Base-by-base conservation (phyloP, 1,140 invertebrate species). In the Trachymyrmex septentrionalis region DNA sequence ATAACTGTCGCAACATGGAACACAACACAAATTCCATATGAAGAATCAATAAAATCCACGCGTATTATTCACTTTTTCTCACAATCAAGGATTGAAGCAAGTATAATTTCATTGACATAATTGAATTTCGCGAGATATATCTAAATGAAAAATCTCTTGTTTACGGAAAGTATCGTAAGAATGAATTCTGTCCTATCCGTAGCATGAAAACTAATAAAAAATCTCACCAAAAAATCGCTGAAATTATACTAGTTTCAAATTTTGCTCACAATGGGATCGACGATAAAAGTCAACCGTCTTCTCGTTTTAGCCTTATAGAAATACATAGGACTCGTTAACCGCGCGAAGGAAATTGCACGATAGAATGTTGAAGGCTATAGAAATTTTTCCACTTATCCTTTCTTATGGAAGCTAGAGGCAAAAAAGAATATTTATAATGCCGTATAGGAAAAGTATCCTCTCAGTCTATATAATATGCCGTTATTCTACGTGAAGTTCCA, bases 1-100 rank as follows among this genome's bases (percentile, higher is more conserved):
- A 94, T 71, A 94, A 95, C 44, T 95, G 95, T 66, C 91, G 44
- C 67, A 85, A 88, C 27, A 84, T 84, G 14, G 88, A 92, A 19
- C 50, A 84, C 19, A 95, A 94, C 77, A 53, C 91, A 44, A 80
- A 94, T 1, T 90, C 91, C n/a, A 92, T 92, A 87, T 94, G 90
- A 94, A 55, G 21, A 1, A 48, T 14, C 38, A 10, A 6, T 10
- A 12, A 57, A 38, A 19, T 38, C 5, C 34, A 19, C 6, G 57
- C 21, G 2, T 48, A 12, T 44, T 14, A n/a, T 21, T 44, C 34
- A 7, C 1, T 5, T 1, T 21, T 27, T 78, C 16, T 24, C 34
- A 3, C 44, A 50, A 30, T 50, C 3, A 24, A 67, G n/a, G 6
- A 63, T 73, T 24, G 77, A 69, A 53, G 24, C 27, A 7, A 16